Base-by-base conservation (phyloP, 2,888 invertebrate species). In the Lacanobia oleracea region DNA sequence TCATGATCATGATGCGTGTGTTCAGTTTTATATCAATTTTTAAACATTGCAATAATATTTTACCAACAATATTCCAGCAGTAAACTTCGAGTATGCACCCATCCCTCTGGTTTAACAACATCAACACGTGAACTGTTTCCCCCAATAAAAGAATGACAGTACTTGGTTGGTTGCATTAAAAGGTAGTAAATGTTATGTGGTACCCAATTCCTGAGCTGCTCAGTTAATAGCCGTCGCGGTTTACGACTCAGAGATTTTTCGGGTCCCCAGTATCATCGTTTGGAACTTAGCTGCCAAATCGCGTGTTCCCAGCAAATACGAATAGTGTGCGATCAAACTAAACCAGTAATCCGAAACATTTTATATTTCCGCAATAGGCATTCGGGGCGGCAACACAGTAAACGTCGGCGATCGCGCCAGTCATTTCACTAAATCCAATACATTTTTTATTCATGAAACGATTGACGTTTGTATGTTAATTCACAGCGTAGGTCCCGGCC, bases 391-490 rank as follows among this genome's bases (percentile, higher is more conserved):
- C 90, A 91, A 88, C 91, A 88, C 90, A 87, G 89, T 89, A 91
- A 91, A 88, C 89, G 89, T 88, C 85, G 83, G 86, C 91, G 89
- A 91, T 91, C 91, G 93, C 93, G 92, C 93, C 91, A 94, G 90
- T 94, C 94, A 94, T 95, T 94, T 90, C 90, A 93, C 95, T 94
- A 95, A 95, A 96, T 95, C 95, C 95, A 95, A 96, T 96, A 95
- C 95, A 96, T 95, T 96, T 95, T 95, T 95, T 95, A 96, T 96
- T 95, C 95, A 96, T 95, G 95, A 94, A 95, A 95, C 95, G 94
- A 96, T 95, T 95, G 95, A 95, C 96, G 94, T 96, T 96, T 95
- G 95, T 96, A 96, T 96, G 96, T 95, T 96, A 96, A 96, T 96
- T 94, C 93, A 89, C 93, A 89, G 92, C 91, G 93, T 92, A 93